phyloP scores from a whole-genome alignment of 1,140 invertebrate genomes.

The Melanaphis sacchari region DNA sequence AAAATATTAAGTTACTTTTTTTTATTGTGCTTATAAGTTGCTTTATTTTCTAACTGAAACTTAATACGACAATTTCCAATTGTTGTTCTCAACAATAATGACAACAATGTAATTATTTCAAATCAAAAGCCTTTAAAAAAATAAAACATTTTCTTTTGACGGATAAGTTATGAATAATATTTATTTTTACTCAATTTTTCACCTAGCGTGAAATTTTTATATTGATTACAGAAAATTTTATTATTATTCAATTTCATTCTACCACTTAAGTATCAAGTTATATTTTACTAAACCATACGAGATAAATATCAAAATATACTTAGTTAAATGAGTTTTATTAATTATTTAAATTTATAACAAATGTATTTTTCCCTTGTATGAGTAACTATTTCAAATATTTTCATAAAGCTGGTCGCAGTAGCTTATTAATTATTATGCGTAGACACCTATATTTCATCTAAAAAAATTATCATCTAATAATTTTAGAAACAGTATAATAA shows the following conservation, averaged over 20 bases:
- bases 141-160: neutral
- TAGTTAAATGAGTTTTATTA: neutral
- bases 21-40: neutral
- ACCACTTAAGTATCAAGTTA: neutral
- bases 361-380: neutral
- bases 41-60: constrained; percentile 18
- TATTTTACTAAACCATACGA: neutral
- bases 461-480: too few relatives aligned
- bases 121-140: neutral
- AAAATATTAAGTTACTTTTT: constrained; percentile 3
- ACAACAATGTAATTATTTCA: neutral
- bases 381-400: neutral
- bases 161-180: neutral
- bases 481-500: neutral
- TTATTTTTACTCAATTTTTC: neutral
- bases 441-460: neutral
- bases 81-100: neutral
- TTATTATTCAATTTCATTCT: neutral
- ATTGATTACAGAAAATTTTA: neutral
- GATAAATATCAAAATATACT: neutral
- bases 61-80: neutral
- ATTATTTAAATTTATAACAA: neutral
- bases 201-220: neutral
- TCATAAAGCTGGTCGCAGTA: neutral
- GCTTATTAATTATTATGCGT: neutral